phyloP scores from a whole-genome alignment of 2,113 vertebrate species.

The Anhinga anhinga region DNA sequence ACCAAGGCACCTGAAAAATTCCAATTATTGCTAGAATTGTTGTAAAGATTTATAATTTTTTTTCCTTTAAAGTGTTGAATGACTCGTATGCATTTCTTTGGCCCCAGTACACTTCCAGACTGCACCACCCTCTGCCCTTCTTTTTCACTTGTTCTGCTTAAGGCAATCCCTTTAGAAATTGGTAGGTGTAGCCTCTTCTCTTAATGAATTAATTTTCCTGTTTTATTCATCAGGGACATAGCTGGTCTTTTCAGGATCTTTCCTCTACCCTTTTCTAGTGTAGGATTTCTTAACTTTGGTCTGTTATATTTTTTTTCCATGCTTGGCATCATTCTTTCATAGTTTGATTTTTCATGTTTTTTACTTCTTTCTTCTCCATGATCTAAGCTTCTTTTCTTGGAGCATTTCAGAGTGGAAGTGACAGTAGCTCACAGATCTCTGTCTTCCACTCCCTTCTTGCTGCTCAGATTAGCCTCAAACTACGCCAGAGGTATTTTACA shows the following conservation, averaged over 20 bases:
- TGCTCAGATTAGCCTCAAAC: not conserved
- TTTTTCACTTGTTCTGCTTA: not conserved
- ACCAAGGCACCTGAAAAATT: not conserved
- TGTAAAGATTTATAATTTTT: not conserved
- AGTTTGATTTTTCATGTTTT: not conserved
- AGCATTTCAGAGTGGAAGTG: not conserved
- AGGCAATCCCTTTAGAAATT: not conserved
- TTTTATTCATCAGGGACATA: not conserved
- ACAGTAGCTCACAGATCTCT: not conserved
- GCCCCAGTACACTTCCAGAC: not conserved
- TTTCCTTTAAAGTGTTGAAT: not conserved
- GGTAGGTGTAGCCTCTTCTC: not conserved
- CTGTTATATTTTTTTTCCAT: not conserved
- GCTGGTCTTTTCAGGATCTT: not conserved
- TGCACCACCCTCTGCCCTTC: rapidly evolving
- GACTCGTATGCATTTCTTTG: not conserved
- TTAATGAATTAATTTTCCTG: not conserved
- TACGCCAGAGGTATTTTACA: not conserved
- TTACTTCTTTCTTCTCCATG: not conserved
- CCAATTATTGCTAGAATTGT: not conserved
- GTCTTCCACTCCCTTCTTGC: not conserved
- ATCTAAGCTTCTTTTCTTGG: not conserved
- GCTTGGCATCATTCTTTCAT: not conserved
- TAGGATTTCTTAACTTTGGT: not conserved
- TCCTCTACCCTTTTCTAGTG: not conserved